Evolutionary conservation across 2,113 vertebrate species (phyloP).

Genomic region (Chinchilla lanigera): DNA sequence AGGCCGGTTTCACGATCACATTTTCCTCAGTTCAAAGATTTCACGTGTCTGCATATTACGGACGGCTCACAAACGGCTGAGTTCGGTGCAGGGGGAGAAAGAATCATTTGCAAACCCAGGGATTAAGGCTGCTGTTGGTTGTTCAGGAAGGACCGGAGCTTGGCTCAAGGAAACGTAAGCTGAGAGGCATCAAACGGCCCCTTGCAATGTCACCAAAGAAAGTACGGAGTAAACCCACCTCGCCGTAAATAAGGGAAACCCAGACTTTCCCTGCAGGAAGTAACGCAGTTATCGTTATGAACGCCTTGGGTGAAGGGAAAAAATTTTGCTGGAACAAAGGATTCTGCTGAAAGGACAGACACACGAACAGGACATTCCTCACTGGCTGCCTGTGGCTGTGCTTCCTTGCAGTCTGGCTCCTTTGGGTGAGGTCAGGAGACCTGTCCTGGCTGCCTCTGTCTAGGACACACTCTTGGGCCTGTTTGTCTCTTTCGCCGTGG

Average conservation of each 20-base stretch:
- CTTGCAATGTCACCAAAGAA: background rate
- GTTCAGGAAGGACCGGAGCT: background rate
- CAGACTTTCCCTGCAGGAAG: background rate
- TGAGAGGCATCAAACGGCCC: background rate
- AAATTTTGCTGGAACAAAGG: constrained; percentile 8
- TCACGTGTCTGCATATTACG: background rate
- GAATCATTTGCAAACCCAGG: background rate
- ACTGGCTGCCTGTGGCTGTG: background rate
- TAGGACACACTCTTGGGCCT: background rate
- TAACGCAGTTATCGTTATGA: background rate
- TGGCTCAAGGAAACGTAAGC: background rate
- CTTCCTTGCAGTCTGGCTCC: constrained; percentile 20
- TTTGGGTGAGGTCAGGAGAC: background rate
- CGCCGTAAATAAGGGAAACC: background rate
- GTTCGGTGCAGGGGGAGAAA: background rate
- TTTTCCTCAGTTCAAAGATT: constrained; percentile 61
- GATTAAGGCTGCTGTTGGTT: background rate
- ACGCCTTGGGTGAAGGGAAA: constrained; percentile 22
- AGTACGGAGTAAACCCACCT: background rate
- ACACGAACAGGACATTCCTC: constrained; percentile 16
- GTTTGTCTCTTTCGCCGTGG: background rate
- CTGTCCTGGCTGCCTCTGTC: background rate
- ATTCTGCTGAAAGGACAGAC: constrained; percentile 43
- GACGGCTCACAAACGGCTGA: background rate
- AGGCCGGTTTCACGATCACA: background rate